Evolutionary conservation across 2,797 vertebrate genomes (phyloP).

Genomic region (Ctenopoma kingsleyae): DNA sequence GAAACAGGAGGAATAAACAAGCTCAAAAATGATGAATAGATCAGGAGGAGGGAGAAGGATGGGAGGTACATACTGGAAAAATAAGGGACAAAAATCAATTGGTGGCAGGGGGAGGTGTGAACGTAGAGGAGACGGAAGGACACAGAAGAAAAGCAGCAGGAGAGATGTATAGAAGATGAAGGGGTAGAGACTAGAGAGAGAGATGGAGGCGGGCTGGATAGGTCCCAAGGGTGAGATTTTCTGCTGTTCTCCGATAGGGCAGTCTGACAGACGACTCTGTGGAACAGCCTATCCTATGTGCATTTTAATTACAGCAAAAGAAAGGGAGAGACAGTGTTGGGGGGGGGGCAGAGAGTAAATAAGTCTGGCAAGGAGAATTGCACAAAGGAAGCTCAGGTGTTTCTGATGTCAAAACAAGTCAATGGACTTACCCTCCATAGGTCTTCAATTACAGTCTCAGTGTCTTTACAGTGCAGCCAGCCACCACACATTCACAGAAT

Average conservation of each 20-base stretch:
- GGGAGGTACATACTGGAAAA: constrained; percentile 40
- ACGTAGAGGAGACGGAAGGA: constrained; percentile 34
- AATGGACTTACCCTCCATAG: constrained; percentile 27
- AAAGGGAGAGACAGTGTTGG: constrained; percentile 2
- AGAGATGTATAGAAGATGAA: constrained; percentile 45
- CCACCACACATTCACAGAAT: neutral
- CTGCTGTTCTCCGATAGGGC: constrained; percentile 57
- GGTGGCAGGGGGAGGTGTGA: constrained; percentile 33
- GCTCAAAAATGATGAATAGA: constrained; percentile 32
- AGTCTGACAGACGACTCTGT: constrained; percentile 65
- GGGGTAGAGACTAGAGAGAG: constrained; percentile 9
- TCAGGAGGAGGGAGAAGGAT: neutral
- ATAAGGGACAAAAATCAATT: constrained; percentile 60
- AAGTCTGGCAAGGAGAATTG: constrained; percentile 27
- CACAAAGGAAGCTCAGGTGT: constrained; percentile 75
- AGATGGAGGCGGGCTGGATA: constrained; percentile 34
- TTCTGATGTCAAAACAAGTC: constrained; percentile 61
- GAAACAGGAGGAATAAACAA: constrained; percentile 25
- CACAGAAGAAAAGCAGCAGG: constrained; percentile 26
- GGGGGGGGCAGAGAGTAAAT: constrained; percentile 29
- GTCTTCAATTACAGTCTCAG: constrained; percentile 44
- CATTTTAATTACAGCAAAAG: constrained; percentile 73
- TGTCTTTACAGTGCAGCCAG: constrained; percentile 1
- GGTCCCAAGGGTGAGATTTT: constrained; percentile 72
- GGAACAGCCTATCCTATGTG: constrained; percentile 68